Conservation (phyloP, 2,888 invertebrate genomes). For the Heteromyza rotundicornis region DNA sequence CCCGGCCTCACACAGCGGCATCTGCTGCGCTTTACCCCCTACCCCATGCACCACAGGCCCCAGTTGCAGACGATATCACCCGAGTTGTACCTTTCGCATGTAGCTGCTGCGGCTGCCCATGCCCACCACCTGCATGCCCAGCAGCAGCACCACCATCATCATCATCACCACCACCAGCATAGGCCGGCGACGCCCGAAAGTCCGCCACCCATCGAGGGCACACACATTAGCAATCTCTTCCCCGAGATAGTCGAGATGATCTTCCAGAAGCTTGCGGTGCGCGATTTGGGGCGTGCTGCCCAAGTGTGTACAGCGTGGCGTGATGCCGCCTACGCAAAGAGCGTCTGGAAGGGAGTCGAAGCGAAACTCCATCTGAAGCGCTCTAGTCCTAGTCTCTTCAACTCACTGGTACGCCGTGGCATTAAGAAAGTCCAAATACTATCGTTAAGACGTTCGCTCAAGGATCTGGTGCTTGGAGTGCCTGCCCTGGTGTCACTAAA, state of each 20-base stretch:
- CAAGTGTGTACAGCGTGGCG: conserved; percentile 90
- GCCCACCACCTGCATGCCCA: conserved; percentile 54
- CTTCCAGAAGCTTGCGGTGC: conserved; percentile 86
- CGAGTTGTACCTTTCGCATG: conserved; percentile 54
- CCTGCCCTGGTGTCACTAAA: conserved; percentile 87
- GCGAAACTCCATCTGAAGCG: conserved; percentile 87
- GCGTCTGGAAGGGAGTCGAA: conserved; percentile 93
- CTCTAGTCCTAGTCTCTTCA: conserved; percentile 83
- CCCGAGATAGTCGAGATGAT: conserved; percentile 92
- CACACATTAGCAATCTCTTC: conserved; percentile 86
- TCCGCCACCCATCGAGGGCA: conserved; percentile 66
- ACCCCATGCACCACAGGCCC: conserved; percentile 74
- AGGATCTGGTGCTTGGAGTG: conserved; percentile 85
- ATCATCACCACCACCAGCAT: conserved; percentile 56
- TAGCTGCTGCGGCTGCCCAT: conserved; percentile 50
- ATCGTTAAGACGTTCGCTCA: conserved; percentile 79
- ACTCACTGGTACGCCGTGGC: conserved; percentile 84
- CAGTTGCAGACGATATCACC: conserved; percentile 57
- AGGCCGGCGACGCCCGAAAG: conserved; percentile 58
- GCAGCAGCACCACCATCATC: conserved; percentile 56
- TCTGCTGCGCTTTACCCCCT: conserved; percentile 66
- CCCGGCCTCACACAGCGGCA: conserved; percentile 61
- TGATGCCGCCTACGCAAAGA: conserved; percentile 89
- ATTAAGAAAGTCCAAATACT: conserved; percentile 89
- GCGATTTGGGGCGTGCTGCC: conserved; percentile 88